Percentiles rank a stretch among this genome's conserved stretches.
phyloP scores from a whole-genome alignment of 2,797 vertebrate genomes.

The Schizopygopsis malacanthus region DNA sequence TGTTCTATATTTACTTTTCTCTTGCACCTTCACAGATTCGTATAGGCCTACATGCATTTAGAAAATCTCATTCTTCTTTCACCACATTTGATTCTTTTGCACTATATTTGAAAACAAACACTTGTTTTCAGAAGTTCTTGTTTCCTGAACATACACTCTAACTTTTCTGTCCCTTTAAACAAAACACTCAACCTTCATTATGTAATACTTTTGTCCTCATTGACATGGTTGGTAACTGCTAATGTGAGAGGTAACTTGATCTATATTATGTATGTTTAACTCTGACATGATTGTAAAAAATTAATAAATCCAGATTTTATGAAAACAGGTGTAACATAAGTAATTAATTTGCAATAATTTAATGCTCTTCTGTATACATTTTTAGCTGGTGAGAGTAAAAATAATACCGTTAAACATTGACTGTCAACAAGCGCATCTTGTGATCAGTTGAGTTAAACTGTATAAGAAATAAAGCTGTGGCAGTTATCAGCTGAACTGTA shows the following conservation, averaged over 20 bases:
- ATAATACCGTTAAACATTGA: not conserved
- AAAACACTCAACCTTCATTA: conserved; percentile 61
- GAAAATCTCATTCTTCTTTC: conserved; percentile 28
- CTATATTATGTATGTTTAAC: conserved; percentile 65
- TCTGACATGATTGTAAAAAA: conserved; percentile 66
- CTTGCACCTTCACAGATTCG: conserved; percentile 49
- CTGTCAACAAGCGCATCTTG: not conserved
- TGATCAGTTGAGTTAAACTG: not conserved
- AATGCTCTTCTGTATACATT: not conserved
- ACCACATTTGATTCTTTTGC: conserved; percentile 24
- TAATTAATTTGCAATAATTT: not conserved
- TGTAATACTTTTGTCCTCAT: conserved; percentile 59
- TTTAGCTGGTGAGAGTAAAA: not conserved
- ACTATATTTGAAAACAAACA: conserved; percentile 8
- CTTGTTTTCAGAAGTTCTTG: conserved; percentile 11
- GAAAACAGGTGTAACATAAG: conserved; percentile 12
- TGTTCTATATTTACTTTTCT: conserved; percentile 56
- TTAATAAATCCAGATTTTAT: conserved; percentile 66
- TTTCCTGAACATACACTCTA: not conserved
- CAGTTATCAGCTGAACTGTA: no score
- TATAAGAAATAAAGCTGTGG: not conserved
- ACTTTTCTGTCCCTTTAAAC: conserved; percentile 40
- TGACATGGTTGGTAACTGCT: conserved; percentile 62
- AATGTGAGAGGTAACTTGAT: conserved; percentile 69
- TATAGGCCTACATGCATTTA: conserved; percentile 25